Conservation (phyloP, 2,888 invertebrate species). For the Microchrysa polita region DNA sequence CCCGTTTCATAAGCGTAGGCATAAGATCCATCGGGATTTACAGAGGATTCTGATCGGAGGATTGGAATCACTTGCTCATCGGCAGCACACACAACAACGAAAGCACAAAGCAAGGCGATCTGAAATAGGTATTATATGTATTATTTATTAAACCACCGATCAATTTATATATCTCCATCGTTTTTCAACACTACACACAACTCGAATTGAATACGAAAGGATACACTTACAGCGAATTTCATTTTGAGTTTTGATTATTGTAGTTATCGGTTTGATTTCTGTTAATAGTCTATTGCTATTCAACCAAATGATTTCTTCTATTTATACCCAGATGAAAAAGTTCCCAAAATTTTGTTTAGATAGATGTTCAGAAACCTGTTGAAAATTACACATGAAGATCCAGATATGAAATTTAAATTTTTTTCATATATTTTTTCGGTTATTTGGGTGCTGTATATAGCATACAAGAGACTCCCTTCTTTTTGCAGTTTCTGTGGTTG, state of each 20-base stretch:
- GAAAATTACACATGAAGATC: constrained; percentile 30
- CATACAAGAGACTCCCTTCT: too few species aligned
- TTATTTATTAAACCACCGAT: neutral
- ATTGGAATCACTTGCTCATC: constrained; percentile 31
- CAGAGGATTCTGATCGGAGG: constrained; percentile 21
- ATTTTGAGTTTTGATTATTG: constrained; percentile 21
- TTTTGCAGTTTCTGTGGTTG: too few species aligned
- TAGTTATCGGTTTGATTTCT: constrained; percentile 24
- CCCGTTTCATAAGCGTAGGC: constrained; percentile 36
- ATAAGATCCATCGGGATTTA: constrained; percentile 38
- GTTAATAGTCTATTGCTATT: constrained; percentile 35
- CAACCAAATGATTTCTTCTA: constrained; percentile 32
- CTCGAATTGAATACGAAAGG: neutral
- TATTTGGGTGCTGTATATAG: too few species aligned
- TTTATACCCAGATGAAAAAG: constrained; percentile 31
- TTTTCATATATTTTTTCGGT: too few species aligned
- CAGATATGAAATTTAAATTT: constrained; percentile 5
- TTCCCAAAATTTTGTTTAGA: constrained; percentile 30
- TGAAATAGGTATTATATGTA: constrained; percentile 22
- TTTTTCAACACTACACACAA: constrained; percentile 17
- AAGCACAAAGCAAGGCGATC: constrained; percentile 31
- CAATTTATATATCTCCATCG: neutral
- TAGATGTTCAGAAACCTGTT: constrained; percentile 28
- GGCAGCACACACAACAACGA: constrained; percentile 29
- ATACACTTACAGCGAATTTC: constrained; percentile 41